Evolutionary conservation across 2,113 vertebrate species (phyloP).

Genomic region (Bettongia penicillata): DNA sequence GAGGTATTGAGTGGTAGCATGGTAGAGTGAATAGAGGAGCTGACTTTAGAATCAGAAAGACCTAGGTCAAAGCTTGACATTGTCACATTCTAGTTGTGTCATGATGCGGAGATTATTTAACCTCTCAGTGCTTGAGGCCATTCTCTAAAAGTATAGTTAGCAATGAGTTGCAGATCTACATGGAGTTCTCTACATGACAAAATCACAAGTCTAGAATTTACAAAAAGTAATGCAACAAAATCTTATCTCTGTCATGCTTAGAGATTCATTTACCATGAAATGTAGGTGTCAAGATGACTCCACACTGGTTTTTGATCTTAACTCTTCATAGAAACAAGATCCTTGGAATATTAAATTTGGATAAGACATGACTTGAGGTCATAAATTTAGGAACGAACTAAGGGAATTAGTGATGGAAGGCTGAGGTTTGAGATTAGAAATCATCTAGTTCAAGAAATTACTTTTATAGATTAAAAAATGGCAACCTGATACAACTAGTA

Average conservation of each 20-base stretch:
- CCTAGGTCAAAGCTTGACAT: background rate
- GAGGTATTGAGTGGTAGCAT: background rate
- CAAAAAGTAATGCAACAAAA: background rate
- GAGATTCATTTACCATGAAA: conserved; percentile 18
- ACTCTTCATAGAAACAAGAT: background rate
- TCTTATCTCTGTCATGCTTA: background rate
- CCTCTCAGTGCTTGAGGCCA: background rate
- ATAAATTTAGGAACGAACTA: background rate
- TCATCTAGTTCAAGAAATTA: background rate
- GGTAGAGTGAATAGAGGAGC: background rate
- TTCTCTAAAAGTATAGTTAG: background rate
- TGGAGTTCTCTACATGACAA: background rate
- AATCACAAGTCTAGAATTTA: background rate
- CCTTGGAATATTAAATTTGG: background rate
- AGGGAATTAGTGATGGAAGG: background rate
- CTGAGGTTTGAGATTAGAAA: background rate
- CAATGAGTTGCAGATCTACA: background rate
- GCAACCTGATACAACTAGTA: background rate
- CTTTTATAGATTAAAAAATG: background rate
- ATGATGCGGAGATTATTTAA: background rate
- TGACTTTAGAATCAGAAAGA: background rate
- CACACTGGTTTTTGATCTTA: background rate
- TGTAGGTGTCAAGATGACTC: background rate
- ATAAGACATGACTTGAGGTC: background rate
- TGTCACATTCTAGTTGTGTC: background rate